phyloP scores from a whole-genome alignment of 2,888 invertebrate species.

The Epsilonema sp. region DNA sequence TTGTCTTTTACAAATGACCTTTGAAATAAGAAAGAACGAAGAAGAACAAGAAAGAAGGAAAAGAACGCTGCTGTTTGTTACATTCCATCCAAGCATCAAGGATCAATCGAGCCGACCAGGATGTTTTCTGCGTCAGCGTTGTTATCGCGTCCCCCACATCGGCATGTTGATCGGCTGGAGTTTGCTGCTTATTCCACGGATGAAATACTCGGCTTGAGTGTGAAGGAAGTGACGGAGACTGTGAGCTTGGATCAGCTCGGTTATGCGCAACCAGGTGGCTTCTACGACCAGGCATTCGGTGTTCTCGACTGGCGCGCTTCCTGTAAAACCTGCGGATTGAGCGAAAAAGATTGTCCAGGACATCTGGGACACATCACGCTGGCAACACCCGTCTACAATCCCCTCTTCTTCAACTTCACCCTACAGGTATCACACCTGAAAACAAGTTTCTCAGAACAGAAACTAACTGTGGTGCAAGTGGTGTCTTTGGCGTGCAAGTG shows the following conservation, averaged over 20 bases:
- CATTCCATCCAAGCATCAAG: too few species aligned
- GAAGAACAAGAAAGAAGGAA: too few species aligned
- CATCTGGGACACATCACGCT: slow-evolving; percentile 86
- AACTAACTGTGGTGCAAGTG: too few species aligned
- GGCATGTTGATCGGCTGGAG: not conserved
- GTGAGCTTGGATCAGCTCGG: not conserved
- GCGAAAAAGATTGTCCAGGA: slow-evolving; percentile 50
- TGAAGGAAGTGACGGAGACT: not conserved
- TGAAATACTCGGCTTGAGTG: not conserved
- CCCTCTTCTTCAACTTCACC: slow-evolving; percentile 57
- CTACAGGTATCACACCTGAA: slow-evolving; percentile 44
- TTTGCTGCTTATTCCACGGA: not conserved
- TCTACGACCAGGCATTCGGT: not conserved
- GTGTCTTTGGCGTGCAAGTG: too few species aligned
- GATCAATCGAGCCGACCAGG: too few species aligned
- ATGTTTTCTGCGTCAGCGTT: too few species aligned
- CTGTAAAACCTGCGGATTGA: not conserved
- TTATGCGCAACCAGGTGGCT: not conserved
- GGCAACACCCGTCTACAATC: slow-evolving; percentile 69
- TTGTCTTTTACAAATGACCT: too few species aligned
- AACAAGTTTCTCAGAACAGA: too few species aligned
- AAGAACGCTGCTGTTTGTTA: too few species aligned
- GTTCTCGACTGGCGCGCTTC: not conserved
- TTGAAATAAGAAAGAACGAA: too few species aligned
- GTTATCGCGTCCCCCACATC: too few species aligned